Percentiles rank a stretch among this genome's conserved stretches.
These are phyloP conservation scores for Gopherus flavomarginatus DNA, from an alignment of 2,113 vertebrate genomes.

Conservation along the genomic window DNA sequence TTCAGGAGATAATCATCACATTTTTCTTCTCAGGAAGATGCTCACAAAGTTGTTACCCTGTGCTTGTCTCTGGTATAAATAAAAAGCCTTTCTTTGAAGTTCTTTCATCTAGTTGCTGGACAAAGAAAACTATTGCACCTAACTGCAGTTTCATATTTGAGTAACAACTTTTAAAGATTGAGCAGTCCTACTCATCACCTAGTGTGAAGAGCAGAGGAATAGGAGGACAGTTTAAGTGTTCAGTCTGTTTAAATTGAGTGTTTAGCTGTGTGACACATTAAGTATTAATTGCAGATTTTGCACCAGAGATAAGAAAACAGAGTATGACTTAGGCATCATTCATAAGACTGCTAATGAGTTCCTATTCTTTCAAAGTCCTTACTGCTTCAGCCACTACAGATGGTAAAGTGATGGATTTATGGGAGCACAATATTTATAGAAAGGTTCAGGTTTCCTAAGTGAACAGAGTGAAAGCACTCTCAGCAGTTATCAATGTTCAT, in stretches of 20 bases:
- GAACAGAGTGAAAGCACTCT: constrained; percentile 34
- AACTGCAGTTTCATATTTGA: background rate
- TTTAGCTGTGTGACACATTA: background rate
- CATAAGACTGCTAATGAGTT: background rate
- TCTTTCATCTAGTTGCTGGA: background rate
- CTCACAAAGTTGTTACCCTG: background rate
- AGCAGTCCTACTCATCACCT: background rate
- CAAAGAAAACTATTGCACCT: rapidly evolving
- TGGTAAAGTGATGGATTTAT: background rate
- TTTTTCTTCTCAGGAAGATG: background rate
- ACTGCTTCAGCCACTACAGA: background rate
- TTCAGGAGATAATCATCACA: background rate
- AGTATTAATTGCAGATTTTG: background rate
- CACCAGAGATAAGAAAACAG: rapidly evolving
- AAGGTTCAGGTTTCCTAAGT: constrained; percentile 51
- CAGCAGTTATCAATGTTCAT: background rate
- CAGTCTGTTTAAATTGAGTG: rapidly evolving
- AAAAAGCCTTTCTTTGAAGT: background rate
- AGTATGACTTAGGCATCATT: background rate
- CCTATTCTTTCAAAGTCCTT: rapidly evolving
- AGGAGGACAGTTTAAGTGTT: background rate
- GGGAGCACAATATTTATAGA: constrained; percentile 51
- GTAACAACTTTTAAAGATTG: background rate
- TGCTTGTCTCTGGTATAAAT: background rate
- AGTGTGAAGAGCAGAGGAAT: background rate